Evolutionary conservation across 2,888 invertebrate species (phyloP), one percentile per base, ranked within the genome.

Genomic region (Rotaria sp.): DNA sequence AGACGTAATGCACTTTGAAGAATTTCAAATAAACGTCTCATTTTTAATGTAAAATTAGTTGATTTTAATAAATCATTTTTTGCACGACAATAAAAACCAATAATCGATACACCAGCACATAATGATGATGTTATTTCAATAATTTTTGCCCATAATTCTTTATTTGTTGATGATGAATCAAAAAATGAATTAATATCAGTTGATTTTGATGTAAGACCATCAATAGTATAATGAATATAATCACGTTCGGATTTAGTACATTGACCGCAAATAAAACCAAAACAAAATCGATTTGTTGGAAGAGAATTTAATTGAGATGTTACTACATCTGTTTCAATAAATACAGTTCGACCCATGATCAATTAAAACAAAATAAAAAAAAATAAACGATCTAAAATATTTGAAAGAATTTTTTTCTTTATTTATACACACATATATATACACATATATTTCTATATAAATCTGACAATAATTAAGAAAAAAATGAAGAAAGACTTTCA

Each of bases 81-180:
- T 15, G 67, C 67, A 67, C 67, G 67, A 80, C 80, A 80, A 80
- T 80, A 80, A 45, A 80, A 80, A n/a, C 80, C 80, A 80, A 80
- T 80, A 45, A 80, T n/a, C 0, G 80, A 45, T 26, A 80, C 45
- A 80, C 80, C 80, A 45, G 80, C 80, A 80, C 80, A 80, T 15
- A 80, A 21, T 45, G 45, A 45, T 15, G 80, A 45, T 45, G 80
- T 80, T 26, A 80, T n/a, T 80, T 80, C 80, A n/a, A 45, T 41
- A n/a, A 80, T 80, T 45, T 80, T 80, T 45, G 41, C 80, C 80
- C 80, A 80, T 80, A 80, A 45, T 26, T 80, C 45, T 80, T 80
- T 80, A n/a, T 80, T 80, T 26, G 80, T 45, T 80, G 41, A 26
- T 80, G 80, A 24, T n/a, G 80, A 45, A 8, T 41, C 45, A 45